Percentiles rank a stretch among this genome's conserved stretches.
These are phyloP conservation scores for Catocala sponsa DNA, from an alignment of 2,888 invertebrate genomes.

Conservation along the genomic window DNA sequence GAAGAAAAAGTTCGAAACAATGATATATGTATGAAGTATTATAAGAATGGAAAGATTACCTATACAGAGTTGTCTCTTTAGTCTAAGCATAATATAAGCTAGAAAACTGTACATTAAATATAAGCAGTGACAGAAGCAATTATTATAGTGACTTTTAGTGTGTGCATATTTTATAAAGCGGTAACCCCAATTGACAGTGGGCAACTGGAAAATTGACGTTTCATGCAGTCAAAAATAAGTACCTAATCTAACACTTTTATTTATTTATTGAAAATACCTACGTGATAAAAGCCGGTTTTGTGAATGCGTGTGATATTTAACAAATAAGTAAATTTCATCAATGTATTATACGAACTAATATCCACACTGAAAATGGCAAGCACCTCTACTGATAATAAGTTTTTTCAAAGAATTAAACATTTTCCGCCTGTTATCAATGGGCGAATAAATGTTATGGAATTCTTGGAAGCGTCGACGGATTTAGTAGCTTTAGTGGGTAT, in stretches of 20 bases:
- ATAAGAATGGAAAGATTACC: conserved; percentile 25
- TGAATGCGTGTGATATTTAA: conserved; percentile 50
- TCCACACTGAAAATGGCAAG: conserved; percentile 63
- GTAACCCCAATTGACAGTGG: conserved; percentile 52
- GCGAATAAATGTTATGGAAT: conserved; percentile 88
- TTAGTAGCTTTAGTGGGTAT: conserved; percentile 90
- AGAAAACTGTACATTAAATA: conserved; percentile 19
- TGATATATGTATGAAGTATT: conserved; percentile 31
- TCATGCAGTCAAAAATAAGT: conserved; percentile 12
- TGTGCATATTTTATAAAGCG: conserved; percentile 46
- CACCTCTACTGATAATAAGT: conserved; percentile 51
- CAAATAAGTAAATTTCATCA: conserved; percentile 21
- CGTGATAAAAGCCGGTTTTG: conserved; percentile 19
- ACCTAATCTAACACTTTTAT: neutral
- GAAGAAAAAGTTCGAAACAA: conserved; percentile 46
- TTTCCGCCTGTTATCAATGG: conserved; percentile 88
- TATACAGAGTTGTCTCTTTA: conserved; percentile 24
- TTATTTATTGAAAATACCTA: conserved; percentile 2
- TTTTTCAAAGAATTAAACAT: conserved; percentile 62
- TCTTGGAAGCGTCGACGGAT: conserved; percentile 89
- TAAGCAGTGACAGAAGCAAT: conserved; percentile 31
- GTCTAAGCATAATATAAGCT: conserved; percentile 30
- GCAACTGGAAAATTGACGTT: conserved; percentile 56
- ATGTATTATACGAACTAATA: conserved; percentile 21
- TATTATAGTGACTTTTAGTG: conserved; percentile 19